phyloP scores from a whole-genome alignment of 2,113 vertebrate genomes.

The Plestiodon gilberti region DNA sequence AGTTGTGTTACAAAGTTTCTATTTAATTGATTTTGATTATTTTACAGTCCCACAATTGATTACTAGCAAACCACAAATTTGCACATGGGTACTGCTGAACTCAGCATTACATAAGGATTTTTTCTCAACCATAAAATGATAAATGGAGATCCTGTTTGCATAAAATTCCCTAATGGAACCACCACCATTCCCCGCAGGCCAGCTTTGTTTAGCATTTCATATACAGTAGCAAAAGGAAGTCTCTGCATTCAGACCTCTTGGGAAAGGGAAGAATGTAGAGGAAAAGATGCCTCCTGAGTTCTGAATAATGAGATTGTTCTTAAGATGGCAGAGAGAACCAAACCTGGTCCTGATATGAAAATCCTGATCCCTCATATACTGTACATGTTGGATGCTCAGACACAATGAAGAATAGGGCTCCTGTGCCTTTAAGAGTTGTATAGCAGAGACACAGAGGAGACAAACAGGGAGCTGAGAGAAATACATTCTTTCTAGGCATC shows the following conservation, averaged over 20 bases:
- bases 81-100: neutral
- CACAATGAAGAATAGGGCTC: neutral
- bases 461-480: no score
- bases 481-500: no score
- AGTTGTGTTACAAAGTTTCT: neutral
- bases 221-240: no score
- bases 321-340: neutral
- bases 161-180: neutral
- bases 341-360: neutral
- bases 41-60: neutral
- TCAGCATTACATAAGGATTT: neutral
- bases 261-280: neutral
- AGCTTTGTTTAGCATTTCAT: neutral
- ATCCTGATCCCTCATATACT: neutral
- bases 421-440: neutral
- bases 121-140: neutral
- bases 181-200: neutral
- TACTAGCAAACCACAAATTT: neutral
- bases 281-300: neutral
- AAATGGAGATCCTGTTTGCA: neutral
- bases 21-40: conserved; percentile 4
- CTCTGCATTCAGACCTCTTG: neutral
- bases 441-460: neutral
- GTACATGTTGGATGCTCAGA: neutral
- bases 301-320: neutral